Evolutionary conservation across 2,888 invertebrate species (phyloP).

Genomic region (Deilephila elpenor): DNA sequence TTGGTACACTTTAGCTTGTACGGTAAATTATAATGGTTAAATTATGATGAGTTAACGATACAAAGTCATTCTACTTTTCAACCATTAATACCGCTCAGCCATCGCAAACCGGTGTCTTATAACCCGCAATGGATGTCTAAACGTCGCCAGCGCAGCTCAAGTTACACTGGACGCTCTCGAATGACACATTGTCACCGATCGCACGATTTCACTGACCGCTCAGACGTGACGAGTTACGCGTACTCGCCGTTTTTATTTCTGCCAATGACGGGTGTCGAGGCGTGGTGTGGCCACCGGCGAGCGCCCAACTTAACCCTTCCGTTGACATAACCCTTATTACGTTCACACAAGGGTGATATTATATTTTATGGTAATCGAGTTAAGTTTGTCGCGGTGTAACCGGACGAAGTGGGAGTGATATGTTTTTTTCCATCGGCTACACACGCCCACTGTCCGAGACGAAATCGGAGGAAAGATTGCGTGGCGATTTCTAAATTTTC

Average conservation of each 20-base stretch:
- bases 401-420: constrained; percentile 81
- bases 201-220: constrained; percentile 82
- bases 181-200: constrained; percentile 81
- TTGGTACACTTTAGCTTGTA: too few relatives aligned
- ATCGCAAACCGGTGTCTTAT: constrained; percentile 26
- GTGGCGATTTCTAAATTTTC: constrained; percentile 59
- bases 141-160: constrained; percentile 46
- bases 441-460: constrained; percentile 77
- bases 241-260: constrained; percentile 84
- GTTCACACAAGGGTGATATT: constrained; percentile 56
- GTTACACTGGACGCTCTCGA: constrained; percentile 52
- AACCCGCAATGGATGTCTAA: neutral
- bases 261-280: constrained; percentile 84
- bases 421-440: constrained; percentile 75
- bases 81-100: neutral
- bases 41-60: neutral
- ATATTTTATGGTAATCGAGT: constrained; percentile 41
- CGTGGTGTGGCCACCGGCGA: constrained; percentile 76
- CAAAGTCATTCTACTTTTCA: neutral
- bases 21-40: neutral
- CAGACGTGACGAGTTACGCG: constrained; percentile 83
- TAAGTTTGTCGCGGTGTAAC: constrained; percentile 64
- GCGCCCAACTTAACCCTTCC: constrained; percentile 55
- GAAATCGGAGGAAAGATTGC: constrained; percentile 63
- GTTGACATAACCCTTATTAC: constrained; percentile 55